Base-by-base conservation (phyloP, 1,140 invertebrate genomes). In the Cheumatopsyche charites region DNA sequence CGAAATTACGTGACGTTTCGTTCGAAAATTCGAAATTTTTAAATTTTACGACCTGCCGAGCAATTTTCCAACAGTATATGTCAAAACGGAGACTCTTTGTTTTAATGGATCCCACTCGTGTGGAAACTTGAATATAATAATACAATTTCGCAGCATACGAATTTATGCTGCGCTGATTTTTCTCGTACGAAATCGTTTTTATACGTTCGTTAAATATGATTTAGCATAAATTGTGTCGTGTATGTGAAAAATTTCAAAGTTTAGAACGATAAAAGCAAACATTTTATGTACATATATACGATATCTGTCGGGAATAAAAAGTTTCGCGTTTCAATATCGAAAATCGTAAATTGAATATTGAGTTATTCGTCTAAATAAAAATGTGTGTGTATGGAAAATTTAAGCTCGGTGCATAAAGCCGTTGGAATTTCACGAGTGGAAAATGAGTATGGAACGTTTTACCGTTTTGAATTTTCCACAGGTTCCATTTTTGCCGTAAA, bases 401-500 rank as follows among this genome's bases (percentile, higher is more conserved):
- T 61, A 36, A 36, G 29, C 29, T 36, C 3, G 29, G 29, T 36
- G 55, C 55, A 61, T 23, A 19, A 61, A 25, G 55, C 21, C 7
- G 9, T 3, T 21, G 55, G n/a, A 61, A 61, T 19, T 67, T 19
- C 43, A 47, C 41, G 63, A 43, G 63, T 63, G 25, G 15, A 63
- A 17, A 17, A 47, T 67, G 45, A 62, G 71, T 67, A 72, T 72
- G 42, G 58, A 67, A 72, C 25, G 63, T 63, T 72, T 66, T 67
- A 58, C 63, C 52, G 71, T 36, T 62, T 21, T 67, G 71, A 72
- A 67, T 72, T 72, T 65, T 62, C 66, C 71, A 72, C 66, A 72
- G 71, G 45, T 29, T 43, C 52, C 71, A 67, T 58, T 62, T 67
- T 63, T 25, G 6, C n/a, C 26, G 36, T 15, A 21, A 52, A 13